Evolutionary conservation across 2,113 vertebrate genomes (phyloP), one percentile per base, ranked within the genome.

Genomic region (Sturnus vulgaris): DNA sequence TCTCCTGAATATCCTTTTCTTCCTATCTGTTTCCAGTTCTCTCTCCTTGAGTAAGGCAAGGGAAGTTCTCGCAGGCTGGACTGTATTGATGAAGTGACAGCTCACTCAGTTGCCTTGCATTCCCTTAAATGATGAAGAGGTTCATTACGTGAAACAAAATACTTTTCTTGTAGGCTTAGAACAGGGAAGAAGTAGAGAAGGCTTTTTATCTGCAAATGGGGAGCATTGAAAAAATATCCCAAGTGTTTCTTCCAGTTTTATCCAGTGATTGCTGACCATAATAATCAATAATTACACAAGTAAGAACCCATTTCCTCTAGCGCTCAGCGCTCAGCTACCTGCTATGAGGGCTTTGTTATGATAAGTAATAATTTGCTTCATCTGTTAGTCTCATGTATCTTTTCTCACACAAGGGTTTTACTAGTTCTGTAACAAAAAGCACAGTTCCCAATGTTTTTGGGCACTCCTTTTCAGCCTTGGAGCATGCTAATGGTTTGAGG

Each of bases 61-160:
- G 42, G 52, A 88, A 61, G 22, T n/a, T 87, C 56, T 76, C 50
- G 40, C 49, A 94, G 46, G 49, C 72, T 92, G 72, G 76, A 19
- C 72, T 78, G 61, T 81, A 65, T 55, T 75, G 83, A 91, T 82
- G 88, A 95, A 79, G 87, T 39, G 76, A 83, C n/a, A 46, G 65
- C 75, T 91, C 55, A 60, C 61, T 84, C 56, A 73, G 81, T 59
- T 95, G 84, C 83, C 33, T 94, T 94, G 61, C 33, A 21, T 88
- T 88, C 90, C 27, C 66, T 86, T 93, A 94, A 92, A 95, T 85
- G 93, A 95, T 86, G 79, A 94, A 97, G 82, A 86, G 83, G 59
- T 88, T 94, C 80, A 82, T 75, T 91, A 80, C 5, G 4, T 84
- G 39, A 91, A 97, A 20, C 53, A 88, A 95, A 92, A 82, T 56